Evolutionary conservation across 2,888 invertebrate species (phyloP).

Genomic region (Meteorus cinctellus): DNA sequence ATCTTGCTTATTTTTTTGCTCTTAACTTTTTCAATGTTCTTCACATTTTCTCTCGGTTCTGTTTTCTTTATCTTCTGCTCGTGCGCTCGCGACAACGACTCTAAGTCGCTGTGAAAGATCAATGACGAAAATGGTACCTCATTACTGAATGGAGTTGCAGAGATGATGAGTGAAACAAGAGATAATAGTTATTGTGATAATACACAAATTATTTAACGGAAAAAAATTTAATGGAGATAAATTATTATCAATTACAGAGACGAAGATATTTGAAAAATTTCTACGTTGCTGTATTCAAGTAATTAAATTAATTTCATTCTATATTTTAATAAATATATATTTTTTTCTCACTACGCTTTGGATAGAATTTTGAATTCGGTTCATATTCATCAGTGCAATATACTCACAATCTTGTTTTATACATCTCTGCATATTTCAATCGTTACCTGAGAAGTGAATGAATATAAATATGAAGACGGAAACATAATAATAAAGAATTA

Average conservation of each 20-base stretch:
- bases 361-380: background rate
- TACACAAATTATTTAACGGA: background rate
- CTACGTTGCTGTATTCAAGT: too few species aligned
- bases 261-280: background rate
- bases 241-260: background rate
- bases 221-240: background rate
- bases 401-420: background rate
- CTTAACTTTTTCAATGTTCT: constrained; percentile 2
- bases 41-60: constrained; percentile 6
- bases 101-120: constrained; percentile 42
- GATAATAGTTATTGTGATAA: constrained; percentile 1
- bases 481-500: background rate
- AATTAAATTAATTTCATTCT: background rate
- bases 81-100: constrained; percentile 31
- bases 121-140: constrained; percentile 20
- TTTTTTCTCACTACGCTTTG: background rate
- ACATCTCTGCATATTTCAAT: constrained; percentile 2
- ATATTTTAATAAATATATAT: background rate
- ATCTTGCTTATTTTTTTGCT: constrained; percentile 36
- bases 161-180: constrained; percentile 3
- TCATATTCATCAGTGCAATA: constrained; percentile 38
- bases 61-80: constrained; percentile 34
- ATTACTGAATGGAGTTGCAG: background rate
- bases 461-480: constrained; percentile 42
- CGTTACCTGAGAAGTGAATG: constrained; percentile 26